phyloP scores from a whole-genome alignment of 2,888 invertebrate species.

The Rotaria socialis region DNA sequence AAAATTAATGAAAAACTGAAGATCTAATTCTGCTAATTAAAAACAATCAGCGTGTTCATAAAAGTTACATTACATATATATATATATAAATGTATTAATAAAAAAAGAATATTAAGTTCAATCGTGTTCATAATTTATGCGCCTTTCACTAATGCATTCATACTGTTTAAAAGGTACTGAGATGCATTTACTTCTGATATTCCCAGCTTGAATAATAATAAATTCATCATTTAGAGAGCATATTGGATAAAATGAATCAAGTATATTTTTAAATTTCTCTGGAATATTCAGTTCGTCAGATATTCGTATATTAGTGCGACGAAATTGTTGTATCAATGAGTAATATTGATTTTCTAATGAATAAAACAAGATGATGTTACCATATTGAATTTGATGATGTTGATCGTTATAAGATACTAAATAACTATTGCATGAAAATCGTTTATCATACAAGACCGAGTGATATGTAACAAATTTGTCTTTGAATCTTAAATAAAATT shows the following conservation, averaged over 20 bases:
- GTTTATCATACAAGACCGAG: neutral
- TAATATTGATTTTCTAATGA: neutral
- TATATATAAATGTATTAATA: neutral
- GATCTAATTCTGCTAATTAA: neutral
- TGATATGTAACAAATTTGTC: neutral
- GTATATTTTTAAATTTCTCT: neutral
- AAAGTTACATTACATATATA: too few relatives aligned
- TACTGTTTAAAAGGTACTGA: neutral
- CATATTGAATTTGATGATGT: neutral
- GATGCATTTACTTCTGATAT: neutral
- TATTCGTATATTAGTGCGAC: neutral
- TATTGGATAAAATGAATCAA: neutral
- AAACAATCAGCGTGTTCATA: neutral
- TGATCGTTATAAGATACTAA: neutral
- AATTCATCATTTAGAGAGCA: neutral
- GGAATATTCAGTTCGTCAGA: neutral
- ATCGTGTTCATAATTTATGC: neutral
- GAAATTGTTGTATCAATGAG: neutral
- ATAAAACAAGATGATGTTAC: neutral
- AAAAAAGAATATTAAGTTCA: neutral
- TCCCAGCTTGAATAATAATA: neutral
- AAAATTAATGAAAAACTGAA: neutral
- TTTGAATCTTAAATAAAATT: neutral
- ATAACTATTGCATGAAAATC: neutral
- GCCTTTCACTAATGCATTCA: neutral